Base-by-base conservation (phyloP, 2,113 vertebrate species). In the Cyphomyrus discorhynchus region DNA sequence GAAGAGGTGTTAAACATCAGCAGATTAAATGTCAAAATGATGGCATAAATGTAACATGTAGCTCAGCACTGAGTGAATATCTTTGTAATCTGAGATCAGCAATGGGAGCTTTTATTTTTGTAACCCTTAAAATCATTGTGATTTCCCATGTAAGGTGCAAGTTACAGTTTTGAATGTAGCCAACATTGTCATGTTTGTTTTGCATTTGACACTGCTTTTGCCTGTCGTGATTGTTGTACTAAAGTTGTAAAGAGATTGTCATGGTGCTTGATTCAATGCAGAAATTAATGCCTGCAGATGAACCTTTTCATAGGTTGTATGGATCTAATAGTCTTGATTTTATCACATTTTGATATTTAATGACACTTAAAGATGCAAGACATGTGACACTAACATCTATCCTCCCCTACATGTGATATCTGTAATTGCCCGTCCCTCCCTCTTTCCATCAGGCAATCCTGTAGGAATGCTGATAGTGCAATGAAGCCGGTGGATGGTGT, bases 401-500 rank as follows among this genome's bases (percentile, higher is more conserved):
- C 6, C 83, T 24, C 39, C 21, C 45, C 24, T 27, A n/a, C 11
- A 49, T 2, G 31, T 31, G 42, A 86, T 35, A 27, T 0, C 24
- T 70, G 7, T 88, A 47, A 11, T 10, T 84, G 13, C 46, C 9
- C 31, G 3, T 50, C 1, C 80, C 46, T 89, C 83, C 86, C 39
- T 89, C 62, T 70, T 13, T 62, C 94, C 58, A 91, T 88, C 66
- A 94, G 93, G 91, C 84, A 87, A 87, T 91, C 91, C 88, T 91
- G 92, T 86, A 93, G 95, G 94, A 93, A 96, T 96, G 95, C 92
- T 87, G 83, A 88, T 90, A 85, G 91, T 93, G 95, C 94, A 93
- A 96, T 95, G 96, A 91, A 90, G 93, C 91, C 92, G 66, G 87
- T 87, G 70, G 94, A 93, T 89, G 89, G 89, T 91, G 90, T 89